Evolutionary conservation across 2,888 invertebrate genomes (phyloP).

Genomic region (Noctua janthina): DNA sequence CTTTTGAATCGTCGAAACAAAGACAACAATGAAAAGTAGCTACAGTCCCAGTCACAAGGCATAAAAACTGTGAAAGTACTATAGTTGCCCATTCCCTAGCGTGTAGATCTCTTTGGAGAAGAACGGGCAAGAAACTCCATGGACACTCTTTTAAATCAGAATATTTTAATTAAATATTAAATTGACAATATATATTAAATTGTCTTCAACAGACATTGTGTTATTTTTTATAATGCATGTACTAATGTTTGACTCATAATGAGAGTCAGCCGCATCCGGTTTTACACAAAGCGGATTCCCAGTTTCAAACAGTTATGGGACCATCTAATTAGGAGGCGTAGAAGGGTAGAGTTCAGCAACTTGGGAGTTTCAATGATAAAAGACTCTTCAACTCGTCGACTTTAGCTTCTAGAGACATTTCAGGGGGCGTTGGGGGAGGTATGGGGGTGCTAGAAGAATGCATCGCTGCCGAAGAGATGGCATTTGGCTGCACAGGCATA

Average conservation of each 20-base stretch:
- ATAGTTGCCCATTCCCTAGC: no score
- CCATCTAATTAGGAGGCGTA: neutral
- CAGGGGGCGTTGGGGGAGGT: conserved; percentile 82
- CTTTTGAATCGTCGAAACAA: no score
- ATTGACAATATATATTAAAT: no score
- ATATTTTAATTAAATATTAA: no score
- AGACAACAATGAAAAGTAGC: no score
- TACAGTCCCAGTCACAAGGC: no score
- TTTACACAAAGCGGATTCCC: neutral
- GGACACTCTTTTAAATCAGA: no score
- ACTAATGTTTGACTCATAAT: neutral
- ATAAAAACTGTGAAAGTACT: no score
- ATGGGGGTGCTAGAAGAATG: conserved; percentile 92
- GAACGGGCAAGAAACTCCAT: no score
- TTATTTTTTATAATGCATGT: neutral
- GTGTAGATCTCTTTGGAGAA: no score
- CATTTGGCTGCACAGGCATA: conserved; percentile 94
- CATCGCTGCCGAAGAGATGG: conserved; percentile 92
- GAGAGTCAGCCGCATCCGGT: neutral
- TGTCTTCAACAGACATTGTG: neutral
- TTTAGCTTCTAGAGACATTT: conserved; percentile 68
- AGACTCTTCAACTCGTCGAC: conserved; percentile 87
- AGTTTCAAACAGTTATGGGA: neutral
- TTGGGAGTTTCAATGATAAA: neutral
- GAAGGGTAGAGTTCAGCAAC: neutral